phyloP scores from a whole-genome alignment of 2,113 vertebrate species.

The Rhinogobius similis region DNA sequence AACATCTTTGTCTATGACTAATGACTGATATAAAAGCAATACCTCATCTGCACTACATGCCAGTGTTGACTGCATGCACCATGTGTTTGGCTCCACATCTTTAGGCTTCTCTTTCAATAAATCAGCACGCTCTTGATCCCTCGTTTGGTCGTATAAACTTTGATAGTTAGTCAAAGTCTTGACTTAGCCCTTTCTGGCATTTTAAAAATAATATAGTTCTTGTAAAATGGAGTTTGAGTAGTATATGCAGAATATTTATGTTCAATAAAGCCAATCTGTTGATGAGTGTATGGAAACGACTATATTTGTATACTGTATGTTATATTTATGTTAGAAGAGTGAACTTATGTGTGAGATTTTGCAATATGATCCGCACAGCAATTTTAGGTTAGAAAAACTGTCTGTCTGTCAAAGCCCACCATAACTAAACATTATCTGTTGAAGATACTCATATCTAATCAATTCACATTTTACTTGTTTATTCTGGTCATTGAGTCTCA shows the following conservation, averaged over 20 bases:
- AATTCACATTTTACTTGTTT: constrained; percentile 26
- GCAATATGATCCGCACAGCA: background rate
- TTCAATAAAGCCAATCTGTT: constrained; percentile 1
- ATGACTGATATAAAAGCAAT: constrained; percentile 63
- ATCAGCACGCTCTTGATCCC: constrained; percentile 48
- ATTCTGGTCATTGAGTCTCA: constrained; percentile 17
- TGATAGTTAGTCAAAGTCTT: constrained; percentile 43
- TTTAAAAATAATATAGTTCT: constrained; percentile 16
- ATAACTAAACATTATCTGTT: constrained; percentile 69
- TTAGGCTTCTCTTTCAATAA: constrained; percentile 36
- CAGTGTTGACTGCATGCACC: constrained; percentile 36
- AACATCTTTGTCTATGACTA: constrained; percentile 55
- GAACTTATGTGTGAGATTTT: constrained; percentile 14
- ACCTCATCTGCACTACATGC: constrained; percentile 55
- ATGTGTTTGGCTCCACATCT: constrained; percentile 60
- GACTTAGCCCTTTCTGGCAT: constrained; percentile 22
- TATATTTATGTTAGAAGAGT: background rate
- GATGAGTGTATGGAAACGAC: background rate
- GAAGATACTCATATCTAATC: constrained; percentile 41
- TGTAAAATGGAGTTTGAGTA: constrained; percentile 3
- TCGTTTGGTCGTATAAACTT: constrained; percentile 56
- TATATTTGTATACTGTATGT: background rate
- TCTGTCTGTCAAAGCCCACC: constrained; percentile 31
- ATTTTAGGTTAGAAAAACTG: constrained; percentile 1
- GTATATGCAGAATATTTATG: constrained; percentile 31